Percentiles rank a stretch among this genome's conserved stretches.
Conservation (phyloP, 2,888 invertebrate species). For the Oxyteleia sp. region DNA sequence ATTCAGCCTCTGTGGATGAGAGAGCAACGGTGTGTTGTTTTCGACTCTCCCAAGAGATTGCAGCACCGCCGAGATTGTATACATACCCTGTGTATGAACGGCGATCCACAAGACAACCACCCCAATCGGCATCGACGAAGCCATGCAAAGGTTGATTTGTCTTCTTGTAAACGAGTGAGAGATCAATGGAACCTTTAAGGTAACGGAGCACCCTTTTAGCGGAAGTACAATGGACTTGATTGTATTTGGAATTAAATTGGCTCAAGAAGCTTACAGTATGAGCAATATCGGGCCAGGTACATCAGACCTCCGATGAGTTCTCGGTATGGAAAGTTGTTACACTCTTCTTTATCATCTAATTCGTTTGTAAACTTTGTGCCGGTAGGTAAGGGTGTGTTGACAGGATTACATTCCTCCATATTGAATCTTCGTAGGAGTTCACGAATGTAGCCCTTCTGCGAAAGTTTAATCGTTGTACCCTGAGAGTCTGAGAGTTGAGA, state of each 20-base stretch:
- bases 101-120: conserved; percentile 27
- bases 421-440: conserved; percentile 62
- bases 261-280: conserved; percentile 18
- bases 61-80: conserved; percentile 24
- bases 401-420: conserved; percentile 62
- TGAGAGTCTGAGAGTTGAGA: background rate
- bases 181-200: background rate
- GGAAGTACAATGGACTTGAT: conserved; percentile 2
- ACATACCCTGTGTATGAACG: conserved; percentile 36
- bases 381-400: conserved; percentile 36
- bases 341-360: background rate
- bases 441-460: conserved; percentile 51
- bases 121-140: conserved; percentile 42
- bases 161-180: conserved; percentile 10
- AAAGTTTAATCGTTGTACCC: background rate
- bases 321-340: conserved; percentile 3
- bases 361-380: background rate
- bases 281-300: conserved; percentile 25
- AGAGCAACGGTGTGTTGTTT: conserved; percentile 64
- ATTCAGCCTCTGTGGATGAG: conserved; percentile 20
- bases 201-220: conserved; percentile 14
- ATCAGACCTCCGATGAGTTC: conserved; percentile 23
- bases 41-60: conserved; percentile 53
- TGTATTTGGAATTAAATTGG: conserved; percentile 10
- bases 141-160: background rate